Base-by-base conservation (phyloP, 2,888 invertebrate genomes). In the Ichneumoninae sp. region DNA sequence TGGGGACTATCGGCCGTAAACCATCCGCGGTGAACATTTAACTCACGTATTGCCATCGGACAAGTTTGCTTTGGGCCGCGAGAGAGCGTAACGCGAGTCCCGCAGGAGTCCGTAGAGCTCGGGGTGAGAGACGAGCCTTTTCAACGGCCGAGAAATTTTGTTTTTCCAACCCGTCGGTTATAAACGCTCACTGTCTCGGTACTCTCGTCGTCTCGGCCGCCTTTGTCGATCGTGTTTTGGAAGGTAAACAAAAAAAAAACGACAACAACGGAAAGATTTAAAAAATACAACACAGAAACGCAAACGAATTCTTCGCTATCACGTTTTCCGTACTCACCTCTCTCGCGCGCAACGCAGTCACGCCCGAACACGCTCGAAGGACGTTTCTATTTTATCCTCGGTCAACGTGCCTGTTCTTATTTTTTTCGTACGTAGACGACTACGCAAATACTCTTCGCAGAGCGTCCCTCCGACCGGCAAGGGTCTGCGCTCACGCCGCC, bases 1-100 rank as follows among this genome's bases (percentile, higher is more conserved):
- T 92, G 92, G 92, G 95, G 95, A 95, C 95, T 95, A 95, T 95
- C 95, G 95, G 95, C 95, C 95, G 95, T 93, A 93, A 93, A 93
- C 93, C 93, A 93, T 93, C 93, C 94, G 92, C 95, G 93, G 93
- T 91, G 93, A 94, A 93, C 93, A 94, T 94, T 94, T 93, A 93
- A 93, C 93, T 94, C 93, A 93, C 93, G 93, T 94, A 94, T 94
- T 93, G 93, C 93, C 93, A 93, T 94, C 93, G 93, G 93, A 94
- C 93, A 93, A 94, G 93, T 94, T 94, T 94, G 93, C 93, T 93
- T 93, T 93, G 92, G 92, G 92, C 93, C 93, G 93, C 92, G 93
- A 92, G 92, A 93, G 93, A 93, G 91, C 87, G 87, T 87, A 86
- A 88, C 88, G 88, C 87, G 88, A 88, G 81, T 83, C 63, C 86